Percentiles rank a stretch among this genome's conserved stretches.
Conservation (phyloP, 1,140 invertebrate genomes). For the Eulimnadia texana region DNA sequence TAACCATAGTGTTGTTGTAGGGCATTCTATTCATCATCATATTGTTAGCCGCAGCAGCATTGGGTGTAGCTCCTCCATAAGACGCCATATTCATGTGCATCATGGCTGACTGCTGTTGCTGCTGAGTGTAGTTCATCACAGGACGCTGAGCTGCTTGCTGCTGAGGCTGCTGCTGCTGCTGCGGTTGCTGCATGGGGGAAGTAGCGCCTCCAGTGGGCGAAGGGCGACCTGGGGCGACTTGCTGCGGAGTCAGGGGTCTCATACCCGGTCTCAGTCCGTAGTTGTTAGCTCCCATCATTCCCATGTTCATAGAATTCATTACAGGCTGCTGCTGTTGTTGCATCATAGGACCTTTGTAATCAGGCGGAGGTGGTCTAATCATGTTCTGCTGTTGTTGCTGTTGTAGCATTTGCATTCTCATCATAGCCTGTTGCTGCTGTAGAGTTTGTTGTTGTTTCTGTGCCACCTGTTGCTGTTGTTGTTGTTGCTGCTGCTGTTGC, state of each 20-base stretch:
- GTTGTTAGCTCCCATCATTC: constrained; percentile 1
- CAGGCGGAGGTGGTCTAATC: constrained; percentile 50
- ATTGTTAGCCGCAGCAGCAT: constrained; percentile 2
- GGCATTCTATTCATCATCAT: constrained; percentile 10
- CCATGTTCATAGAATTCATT: not conserved
- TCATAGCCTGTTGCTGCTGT: constrained; percentile 25
- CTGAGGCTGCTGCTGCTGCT: constrained; percentile 9
- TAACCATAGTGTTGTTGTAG: constrained; percentile 7
- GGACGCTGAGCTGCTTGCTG: no score
- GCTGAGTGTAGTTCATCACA: not conserved
- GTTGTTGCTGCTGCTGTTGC: constrained; percentile 29
- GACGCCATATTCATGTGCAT: constrained; percentile 1
- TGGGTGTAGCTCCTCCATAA: not conserved
- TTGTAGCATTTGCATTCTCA: constrained; percentile 29
- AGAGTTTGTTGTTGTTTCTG: constrained; percentile 22
- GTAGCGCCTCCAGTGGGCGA: constrained; percentile 1
- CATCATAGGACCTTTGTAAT: constrained; percentile 41
- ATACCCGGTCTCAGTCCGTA: not conserved
- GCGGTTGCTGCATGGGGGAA: not conserved
- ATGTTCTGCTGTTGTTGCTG: constrained; percentile 16
- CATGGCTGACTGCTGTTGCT: constrained; percentile 9
- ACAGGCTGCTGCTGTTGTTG: not conserved
- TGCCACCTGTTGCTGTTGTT: constrained; percentile 25
- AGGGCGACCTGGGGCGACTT: not conserved
- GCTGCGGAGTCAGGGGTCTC: not conserved